Evolutionary conservation across 2,113 vertebrate species (phyloP), one percentile per base, ranked within the genome.

Genomic region (Cromileptes altivelis): DNA sequence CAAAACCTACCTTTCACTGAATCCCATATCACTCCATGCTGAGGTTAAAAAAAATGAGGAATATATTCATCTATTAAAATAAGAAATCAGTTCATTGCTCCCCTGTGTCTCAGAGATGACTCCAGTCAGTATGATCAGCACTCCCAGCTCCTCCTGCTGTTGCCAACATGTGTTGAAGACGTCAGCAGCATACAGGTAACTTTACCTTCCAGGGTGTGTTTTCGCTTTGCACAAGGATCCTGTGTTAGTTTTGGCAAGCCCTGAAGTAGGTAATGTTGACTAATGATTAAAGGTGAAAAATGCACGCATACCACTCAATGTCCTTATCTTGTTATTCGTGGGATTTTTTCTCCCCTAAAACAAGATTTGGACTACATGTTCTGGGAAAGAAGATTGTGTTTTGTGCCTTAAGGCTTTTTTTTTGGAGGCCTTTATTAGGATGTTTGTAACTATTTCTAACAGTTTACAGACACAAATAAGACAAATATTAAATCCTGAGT

Each of bases 171-270:
- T 84, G 58, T 49, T 30, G 45, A 25, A 68, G 70, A 89, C 88
- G 90, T 93, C 87, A 89, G 85, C 83, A 84, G 83, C 71, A 81
- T 55, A 55, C 70, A 86, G 65, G 88, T 85, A 30, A 45, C 27
- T 52, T 18, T 68, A 65, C 76, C 79, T 83, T 74, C 42, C 79
- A 81, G 93, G 90, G 90, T 83, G 93, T 88, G 93, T 85, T 87
- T 58, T 45, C 55, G 68, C 71, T 85, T 65, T 70, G 55, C 70
- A 55, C 67, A 77, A 68, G 61, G 80, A 84, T 72, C 62, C 40
- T 69, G 71, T 93, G 92, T 94, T 93, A 40, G 87, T 86, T 90
- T 92, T 93, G 91, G 93, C 92, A 68, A 69, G 63, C 33, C 79
- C 76, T 82, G 47, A 42, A 19, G 52, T 10, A 10, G 37, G 21